Base-by-base conservation (phyloP, 2,797 vertebrate species). In the Brachyalestes nurse region DNA sequence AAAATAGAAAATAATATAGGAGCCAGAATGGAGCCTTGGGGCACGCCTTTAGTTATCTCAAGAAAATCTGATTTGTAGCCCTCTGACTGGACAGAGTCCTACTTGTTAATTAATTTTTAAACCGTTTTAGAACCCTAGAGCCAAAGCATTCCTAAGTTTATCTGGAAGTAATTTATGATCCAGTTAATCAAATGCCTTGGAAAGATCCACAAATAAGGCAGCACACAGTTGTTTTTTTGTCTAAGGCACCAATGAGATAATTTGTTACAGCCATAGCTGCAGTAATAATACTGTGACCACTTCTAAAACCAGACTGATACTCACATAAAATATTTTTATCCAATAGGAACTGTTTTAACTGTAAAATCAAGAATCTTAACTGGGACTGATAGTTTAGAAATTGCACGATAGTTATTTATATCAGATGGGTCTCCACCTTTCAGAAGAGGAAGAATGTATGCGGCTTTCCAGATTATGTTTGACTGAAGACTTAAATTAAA, bases 91-190 rank as follows among this genome's bases (percentile, higher is more conserved):
- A 65, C 60, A 64, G 61, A 64, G 0, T 21, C 21, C 0, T 6
- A 34, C 17, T 25, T n/a, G 23, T 58, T 23, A 74, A 74, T 40
- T 75, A 38, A 51, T 76, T 76, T 76, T 19, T 55, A 42, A 77
- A 77, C 19, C 9, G 16, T 67, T 77, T 21, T 23, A 65, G 17
- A 1, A 10, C 34, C 58, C 25, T 49, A 19, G 58, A 25, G 60
- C 17, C 0, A 17, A 75, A 64, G 34, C 34, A 34, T 34, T 34
- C 34, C 34, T 34, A 34, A 34, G 34, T 34, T 34, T 34, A 34
- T 34, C 34, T 4, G n/a, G n/a, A 34, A 38, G 28, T 16, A 72
- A 72, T 57, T 40, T 17, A 38, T 72, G 25, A 10, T 23, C 55
- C 5, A 57, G 7, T 19, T 0, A 72, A 38, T 72, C 25, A 55